Percentiles rank a stretch among this genome's conserved stretches.
Conservation (phyloP, 2,888 invertebrate genomes). For the Sinodicranocentrus sp. region DNA sequence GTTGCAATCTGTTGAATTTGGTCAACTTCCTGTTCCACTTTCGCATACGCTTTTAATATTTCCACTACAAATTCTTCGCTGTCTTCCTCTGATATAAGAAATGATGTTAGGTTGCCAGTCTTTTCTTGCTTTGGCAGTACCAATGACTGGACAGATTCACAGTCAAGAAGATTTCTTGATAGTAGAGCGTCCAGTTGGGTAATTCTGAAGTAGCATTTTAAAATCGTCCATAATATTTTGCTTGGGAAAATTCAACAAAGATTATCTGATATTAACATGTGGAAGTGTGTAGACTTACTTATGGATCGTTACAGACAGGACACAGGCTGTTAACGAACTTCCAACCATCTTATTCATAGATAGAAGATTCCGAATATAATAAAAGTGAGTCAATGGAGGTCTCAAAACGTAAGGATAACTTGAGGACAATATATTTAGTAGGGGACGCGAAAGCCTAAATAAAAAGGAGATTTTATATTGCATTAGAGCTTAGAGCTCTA, state of each 20-base stretch:
- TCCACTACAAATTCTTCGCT: conserved; percentile 77
- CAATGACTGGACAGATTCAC: conserved; percentile 70
- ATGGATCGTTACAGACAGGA: conserved; percentile 87
- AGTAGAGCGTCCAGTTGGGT: conserved; percentile 87
- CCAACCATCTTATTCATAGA: conserved; percentile 88
- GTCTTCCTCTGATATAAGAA: conserved; percentile 82
- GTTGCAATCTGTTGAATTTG: conserved; percentile 47
- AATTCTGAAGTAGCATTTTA: conserved; percentile 84
- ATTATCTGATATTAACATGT: too few relatives aligned
- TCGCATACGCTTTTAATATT: conserved; percentile 46
- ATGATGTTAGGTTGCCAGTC: conserved; percentile 77
- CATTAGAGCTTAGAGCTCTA: too few relatives aligned
- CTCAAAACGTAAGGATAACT: conserved; percentile 89
- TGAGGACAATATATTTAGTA: conserved; percentile 83
- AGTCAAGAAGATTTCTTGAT: conserved; percentile 81
- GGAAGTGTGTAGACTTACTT: conserved; percentile 84
- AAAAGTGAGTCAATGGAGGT: conserved; percentile 84
- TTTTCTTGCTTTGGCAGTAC: conserved; percentile 61
- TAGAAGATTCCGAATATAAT: conserved; percentile 88
- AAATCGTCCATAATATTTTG: too few relatives aligned
- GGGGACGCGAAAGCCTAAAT: conserved; percentile 81
- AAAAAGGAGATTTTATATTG: background rate
- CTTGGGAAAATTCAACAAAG: too few relatives aligned
- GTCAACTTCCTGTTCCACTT: conserved; percentile 37
- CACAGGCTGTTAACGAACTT: conserved; percentile 82